Percentiles rank a stretch among this genome's conserved stretches.
Evolutionary conservation across 2,113 vertebrate genomes (phyloP).

Genomic region (Cynopterus brachyotis): DNA sequence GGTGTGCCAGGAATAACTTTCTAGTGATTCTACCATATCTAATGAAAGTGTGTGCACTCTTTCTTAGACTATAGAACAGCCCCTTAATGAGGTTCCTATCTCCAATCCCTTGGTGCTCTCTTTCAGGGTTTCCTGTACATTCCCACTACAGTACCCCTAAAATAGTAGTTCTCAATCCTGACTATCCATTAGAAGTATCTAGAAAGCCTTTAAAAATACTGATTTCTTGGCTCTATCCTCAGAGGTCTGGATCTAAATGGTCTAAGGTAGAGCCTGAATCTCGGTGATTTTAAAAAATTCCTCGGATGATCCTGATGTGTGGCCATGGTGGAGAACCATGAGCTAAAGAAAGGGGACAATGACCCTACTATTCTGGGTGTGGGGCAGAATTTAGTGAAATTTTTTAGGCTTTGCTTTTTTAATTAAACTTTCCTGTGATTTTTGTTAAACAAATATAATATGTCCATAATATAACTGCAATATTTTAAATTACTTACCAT

Average conservation of each 20-base stretch:
- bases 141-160: neutral
- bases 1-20: neutral
- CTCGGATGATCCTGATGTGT: neutral
- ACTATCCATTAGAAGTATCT: neutral
- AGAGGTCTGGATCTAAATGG: neutral
- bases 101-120: neutral
- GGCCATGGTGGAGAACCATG: neutral
- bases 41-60: neutral
- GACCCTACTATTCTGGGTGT: neutral
- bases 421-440: neutral
- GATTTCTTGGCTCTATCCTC: neutral
- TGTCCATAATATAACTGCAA: neutral
- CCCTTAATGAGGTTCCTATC: accelerated
- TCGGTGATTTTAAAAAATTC: neutral
- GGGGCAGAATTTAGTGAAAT: neutral
- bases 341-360: neutral
- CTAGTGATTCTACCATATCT: neutral
- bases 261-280: too few species aligned
- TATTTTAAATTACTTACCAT: neutral
- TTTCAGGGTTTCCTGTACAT: neutral
- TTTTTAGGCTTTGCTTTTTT: neutral
- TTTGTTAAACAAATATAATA: conserved; percentile 16
- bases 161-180: neutral
- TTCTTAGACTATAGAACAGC: neutral
- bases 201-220: neutral